phyloP scores from a whole-genome alignment of 2,113 vertebrate genomes.

The Chitala chitala region DNA sequence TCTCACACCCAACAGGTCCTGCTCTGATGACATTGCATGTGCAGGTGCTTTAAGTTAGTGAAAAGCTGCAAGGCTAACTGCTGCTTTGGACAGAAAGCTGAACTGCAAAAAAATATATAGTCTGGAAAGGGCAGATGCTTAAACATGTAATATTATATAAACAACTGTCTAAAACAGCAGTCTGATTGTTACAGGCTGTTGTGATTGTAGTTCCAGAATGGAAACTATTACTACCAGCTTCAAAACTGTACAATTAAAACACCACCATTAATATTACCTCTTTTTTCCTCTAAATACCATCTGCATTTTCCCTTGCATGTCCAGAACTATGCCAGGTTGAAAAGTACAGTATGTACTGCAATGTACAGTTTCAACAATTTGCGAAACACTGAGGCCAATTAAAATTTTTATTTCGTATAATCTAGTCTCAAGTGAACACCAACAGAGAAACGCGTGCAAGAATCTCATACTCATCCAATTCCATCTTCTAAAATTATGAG shows the following conservation, averaged over 20 bases:
- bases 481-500: too few relatives aligned
- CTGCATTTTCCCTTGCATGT: background rate
- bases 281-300: slow-evolving; percentile 10
- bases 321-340: background rate
- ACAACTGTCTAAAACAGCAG: background rate
- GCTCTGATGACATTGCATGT: too few relatives aligned
- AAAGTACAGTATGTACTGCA: slow-evolving; percentile 21
- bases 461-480: too few relatives aligned
- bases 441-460: too few relatives aligned
- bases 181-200: slow-evolving; percentile 22
- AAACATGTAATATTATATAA: slow-evolving; percentile 17
- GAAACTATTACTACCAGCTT: background rate
- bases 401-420: slow-evolving; percentile 1
- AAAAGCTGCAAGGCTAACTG: background rate
- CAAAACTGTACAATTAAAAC: background rate
- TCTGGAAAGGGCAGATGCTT: slow-evolving; percentile 19
- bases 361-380: slow-evolving; percentile 3
- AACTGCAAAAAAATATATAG: too few relatives aligned
- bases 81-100: background rate
- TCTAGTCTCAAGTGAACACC: background rate
- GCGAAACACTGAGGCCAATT: background rate
- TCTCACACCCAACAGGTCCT: too few relatives aligned
- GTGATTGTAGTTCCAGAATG: background rate
- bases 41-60: too few relatives aligned
- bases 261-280: background rate